These are phyloP conservation scores for Leptestheria dahalacensis DNA, from an alignment of 1,140 invertebrate species.

Conservation along the genomic window DNA sequence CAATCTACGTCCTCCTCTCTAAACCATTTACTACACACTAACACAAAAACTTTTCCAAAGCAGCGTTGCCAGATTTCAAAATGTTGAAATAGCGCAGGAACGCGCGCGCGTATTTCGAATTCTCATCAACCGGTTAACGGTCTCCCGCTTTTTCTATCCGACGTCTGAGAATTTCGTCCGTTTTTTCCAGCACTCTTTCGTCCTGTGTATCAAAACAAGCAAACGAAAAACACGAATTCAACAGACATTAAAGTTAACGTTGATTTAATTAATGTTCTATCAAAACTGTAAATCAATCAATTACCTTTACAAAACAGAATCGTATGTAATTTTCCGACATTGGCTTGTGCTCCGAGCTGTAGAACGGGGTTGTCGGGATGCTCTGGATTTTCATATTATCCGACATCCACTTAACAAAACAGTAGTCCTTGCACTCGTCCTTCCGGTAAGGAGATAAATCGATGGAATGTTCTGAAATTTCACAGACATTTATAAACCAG, in stretches of 20 bases:
- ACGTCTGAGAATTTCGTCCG: conserved; percentile 42
- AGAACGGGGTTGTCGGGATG: neutral
- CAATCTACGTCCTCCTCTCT: no score
- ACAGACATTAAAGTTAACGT: no score
- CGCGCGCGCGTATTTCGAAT: no score
- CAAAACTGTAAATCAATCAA: no score
- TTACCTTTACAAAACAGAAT: conserved; percentile 83
- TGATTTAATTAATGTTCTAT: no score
- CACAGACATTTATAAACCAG: no score
- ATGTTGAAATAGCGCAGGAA: no score
- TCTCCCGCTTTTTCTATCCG: conserved; percentile 39
- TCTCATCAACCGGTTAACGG: no score
- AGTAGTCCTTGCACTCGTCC: neutral
- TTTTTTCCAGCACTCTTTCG: conserved; percentile 56
- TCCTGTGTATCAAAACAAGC: conserved; percentile 32
- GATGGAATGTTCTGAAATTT: neutral
- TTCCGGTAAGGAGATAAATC: neutral
- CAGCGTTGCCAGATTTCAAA: no score
- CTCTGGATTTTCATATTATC: neutral
- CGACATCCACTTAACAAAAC: neutral
- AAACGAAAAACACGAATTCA: neutral
- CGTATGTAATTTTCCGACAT: conserved; percentile 27
- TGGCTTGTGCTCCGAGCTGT: neutral
- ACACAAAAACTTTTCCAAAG: no score
- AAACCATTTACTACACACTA: no score